phyloP scores from a whole-genome alignment of 2,888 invertebrate species.

The Amphipoea lucens region DNA sequence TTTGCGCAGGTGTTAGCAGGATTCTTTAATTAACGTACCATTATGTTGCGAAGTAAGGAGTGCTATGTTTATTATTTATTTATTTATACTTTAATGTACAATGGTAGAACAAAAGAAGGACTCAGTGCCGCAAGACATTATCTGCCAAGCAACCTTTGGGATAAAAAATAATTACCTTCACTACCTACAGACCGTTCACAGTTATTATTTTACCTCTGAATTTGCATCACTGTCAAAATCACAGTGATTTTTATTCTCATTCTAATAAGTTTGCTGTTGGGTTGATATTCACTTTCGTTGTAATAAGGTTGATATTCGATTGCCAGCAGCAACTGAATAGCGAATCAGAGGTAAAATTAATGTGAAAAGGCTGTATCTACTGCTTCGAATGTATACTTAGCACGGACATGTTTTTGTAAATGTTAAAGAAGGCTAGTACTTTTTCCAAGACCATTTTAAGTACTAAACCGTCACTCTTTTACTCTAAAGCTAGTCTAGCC shows the following conservation, averaged over 20 bases:
- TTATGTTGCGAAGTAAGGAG: conserved; percentile 13
- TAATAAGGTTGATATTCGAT: not conserved
- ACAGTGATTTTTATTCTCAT: not conserved
- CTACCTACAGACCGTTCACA: not conserved
- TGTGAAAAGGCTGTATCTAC: not conserved
- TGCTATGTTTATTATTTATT: not conserved
- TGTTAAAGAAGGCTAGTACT: not conserved
- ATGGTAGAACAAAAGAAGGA: not conserved
- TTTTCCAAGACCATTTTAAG: not conserved
- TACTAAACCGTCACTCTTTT: not conserved
- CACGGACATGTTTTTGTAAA: not conserved
- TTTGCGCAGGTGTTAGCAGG: conserved; percentile 32
- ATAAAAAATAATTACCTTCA: not conserved
- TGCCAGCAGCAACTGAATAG: not conserved
- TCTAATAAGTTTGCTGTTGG: not conserved
- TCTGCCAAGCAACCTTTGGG: not conserved
- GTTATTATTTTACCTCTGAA: not conserved
- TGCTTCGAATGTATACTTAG: not conserved
- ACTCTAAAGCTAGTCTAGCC: not conserved
- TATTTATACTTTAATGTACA: conserved; percentile 1
- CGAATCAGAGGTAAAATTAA: not conserved
- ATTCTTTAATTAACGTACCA: conserved; percentile 9
- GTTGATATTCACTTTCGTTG: not conserved
- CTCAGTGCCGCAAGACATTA: not conserved
- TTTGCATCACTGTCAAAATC: not conserved